Evolutionary conservation across 2,888 invertebrate species (phyloP), one percentile per base, ranked within the genome.

Genomic region (Tiliacea citrago): DNA sequence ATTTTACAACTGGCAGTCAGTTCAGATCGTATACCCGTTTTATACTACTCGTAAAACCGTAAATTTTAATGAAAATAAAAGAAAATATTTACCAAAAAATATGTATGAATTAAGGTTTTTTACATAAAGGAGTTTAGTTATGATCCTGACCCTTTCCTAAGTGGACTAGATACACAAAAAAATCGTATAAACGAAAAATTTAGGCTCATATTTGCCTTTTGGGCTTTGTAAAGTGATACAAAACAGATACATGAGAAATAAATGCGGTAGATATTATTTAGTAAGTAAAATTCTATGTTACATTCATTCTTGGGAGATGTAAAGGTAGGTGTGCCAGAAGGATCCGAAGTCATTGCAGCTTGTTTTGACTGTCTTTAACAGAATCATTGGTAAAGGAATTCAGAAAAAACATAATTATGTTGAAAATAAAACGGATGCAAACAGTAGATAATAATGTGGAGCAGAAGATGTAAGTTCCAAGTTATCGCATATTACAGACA

Each of bases 81-180:
- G 45, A 45, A 55, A 75, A 75, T 60, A 35, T 83, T 62, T 68
- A 18, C 57, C 35, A 49, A 67, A 79, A 47, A 81, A 74, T 83
- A 83, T 74, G 60, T 71, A 55, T 58, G 68, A 68, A 73, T 84
- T 73, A 68, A 70, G 65, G 77, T 61, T 70, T 72, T 77, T 42
- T 55, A 66, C 63, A 73, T 55, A 84, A 77, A 73, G 39, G 81
- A 65, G 53, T 51, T 81, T 62, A 84, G 57, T 71, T 68, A 76
- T 51, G 67, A 51, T 47, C 35, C 66, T 58, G 73, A 84, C 84
- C 84, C 82, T 84, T 77, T 65, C 6, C 16, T 75, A 73, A 73
- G 69, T 57, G 69, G 55, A 65, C 66, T 63, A 68, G 72, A 57
- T 69, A 81, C 42, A 69, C 51, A 83, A 81, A 81, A n/a, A 68